phyloP scores from a whole-genome alignment of 2,888 invertebrate genomes.

The Diachrysia chrysitis region DNA sequence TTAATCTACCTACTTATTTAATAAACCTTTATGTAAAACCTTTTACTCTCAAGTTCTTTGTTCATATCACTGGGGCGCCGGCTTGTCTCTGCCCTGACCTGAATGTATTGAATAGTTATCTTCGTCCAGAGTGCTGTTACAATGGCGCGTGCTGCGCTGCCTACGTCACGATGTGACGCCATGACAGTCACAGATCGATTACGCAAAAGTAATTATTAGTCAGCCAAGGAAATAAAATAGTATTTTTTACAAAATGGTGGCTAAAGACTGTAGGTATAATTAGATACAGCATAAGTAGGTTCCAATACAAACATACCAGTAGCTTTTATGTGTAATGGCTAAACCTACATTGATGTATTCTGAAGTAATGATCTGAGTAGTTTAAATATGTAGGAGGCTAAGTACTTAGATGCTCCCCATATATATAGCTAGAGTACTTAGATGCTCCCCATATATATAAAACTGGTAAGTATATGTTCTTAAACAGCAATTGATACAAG shows the following conservation, averaged over 20 bases:
- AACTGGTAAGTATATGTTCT: no score
- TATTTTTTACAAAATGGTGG: not conserved
- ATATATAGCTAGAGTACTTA: no score
- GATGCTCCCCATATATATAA: no score
- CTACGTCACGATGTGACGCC: slow-evolving; percentile 24
- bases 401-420: not conserved
- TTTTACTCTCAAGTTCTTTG: slow-evolving; percentile 22
- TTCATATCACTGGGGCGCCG: slow-evolving; percentile 42
- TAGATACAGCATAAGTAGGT: not conserved
- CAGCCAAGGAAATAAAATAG: not conserved
- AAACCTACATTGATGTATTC: not conserved
- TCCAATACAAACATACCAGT: no score
- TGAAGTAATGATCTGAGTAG: not conserved
- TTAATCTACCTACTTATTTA: slow-evolving; percentile 2
- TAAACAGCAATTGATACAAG: not conserved
- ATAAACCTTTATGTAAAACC: slow-evolving; percentile 31
- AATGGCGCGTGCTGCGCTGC: slow-evolving; percentile 19
- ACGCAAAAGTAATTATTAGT: slow-evolving; percentile 1
- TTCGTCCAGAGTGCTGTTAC: slow-evolving; percentile 21
- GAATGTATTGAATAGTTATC: slow-evolving; percentile 42
- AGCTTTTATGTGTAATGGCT: not conserved
- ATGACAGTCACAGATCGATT: slow-evolving; percentile 17
- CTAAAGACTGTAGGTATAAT: not conserved
- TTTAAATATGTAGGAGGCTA: no score
- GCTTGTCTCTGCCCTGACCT: slow-evolving; percentile 53